A percentile compares a stretch with the other conserved stretches of the same genome.
These are phyloP conservation scores for Macrosteles quadrilineatus DNA, from an alignment of 1,140 invertebrate genomes.

Conservation along the genomic window DNA sequence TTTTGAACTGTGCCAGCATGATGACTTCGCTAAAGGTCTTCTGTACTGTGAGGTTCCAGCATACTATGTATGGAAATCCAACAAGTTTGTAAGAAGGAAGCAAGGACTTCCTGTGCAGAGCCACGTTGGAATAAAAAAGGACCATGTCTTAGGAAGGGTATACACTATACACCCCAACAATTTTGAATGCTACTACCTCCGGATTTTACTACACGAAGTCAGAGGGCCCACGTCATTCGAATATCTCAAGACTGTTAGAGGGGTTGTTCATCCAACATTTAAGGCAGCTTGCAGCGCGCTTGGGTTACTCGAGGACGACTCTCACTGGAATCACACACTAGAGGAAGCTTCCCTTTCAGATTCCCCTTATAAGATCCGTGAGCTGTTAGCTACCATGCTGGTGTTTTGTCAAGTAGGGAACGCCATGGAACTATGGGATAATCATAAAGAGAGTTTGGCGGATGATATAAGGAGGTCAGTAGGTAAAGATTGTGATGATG, in stretches of 20 bases:
- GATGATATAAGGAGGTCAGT: background rate
- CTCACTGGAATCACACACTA: conserved; percentile 42
- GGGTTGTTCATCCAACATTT: conserved; percentile 43
- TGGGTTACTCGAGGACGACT: conserved; percentile 47
- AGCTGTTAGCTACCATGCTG: conserved; percentile 12
- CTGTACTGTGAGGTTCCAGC: conserved; percentile 37
- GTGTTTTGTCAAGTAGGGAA: conserved; percentile 22
- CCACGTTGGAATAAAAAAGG: background rate
- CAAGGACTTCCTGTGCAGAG: background rate
- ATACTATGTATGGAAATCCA: conserved; percentile 33
- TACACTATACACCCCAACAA: conserved; percentile 50
- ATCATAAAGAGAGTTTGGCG: background rate
- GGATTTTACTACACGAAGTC: conserved; percentile 50
- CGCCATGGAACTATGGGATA: conserved; percentile 22
- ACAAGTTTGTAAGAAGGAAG: background rate
- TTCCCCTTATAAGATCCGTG: background rate
- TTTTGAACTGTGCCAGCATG: conserved; percentile 8
- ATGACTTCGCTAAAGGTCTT: conserved; percentile 22
- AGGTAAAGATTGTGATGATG: background rate
- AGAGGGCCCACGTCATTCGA: conserved; percentile 49
- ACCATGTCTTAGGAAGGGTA: conserved; percentile 39
- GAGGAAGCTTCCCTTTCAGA: background rate
- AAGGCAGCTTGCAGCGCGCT: conserved; percentile 43
- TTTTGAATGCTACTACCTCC: conserved; percentile 49
- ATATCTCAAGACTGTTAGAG: conserved; percentile 47